phyloP scores from a whole-genome alignment of 2,113 vertebrate species.

The Bufo bufo region DNA sequence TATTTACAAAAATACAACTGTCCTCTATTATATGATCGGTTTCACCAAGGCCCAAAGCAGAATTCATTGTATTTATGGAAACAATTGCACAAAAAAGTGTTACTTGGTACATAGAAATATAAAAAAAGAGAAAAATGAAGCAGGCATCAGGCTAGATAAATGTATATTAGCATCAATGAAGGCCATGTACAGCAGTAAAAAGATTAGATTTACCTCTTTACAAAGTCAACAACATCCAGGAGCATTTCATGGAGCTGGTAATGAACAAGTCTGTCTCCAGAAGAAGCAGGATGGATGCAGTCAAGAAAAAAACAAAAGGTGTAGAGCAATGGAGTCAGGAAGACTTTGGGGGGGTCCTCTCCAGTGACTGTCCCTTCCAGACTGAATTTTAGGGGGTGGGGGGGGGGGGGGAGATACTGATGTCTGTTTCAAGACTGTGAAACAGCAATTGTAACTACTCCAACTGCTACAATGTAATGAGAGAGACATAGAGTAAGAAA shows the following conservation, averaged over 20 bases:
- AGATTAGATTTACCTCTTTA: slow-evolving; percentile 49
- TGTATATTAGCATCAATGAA: too few species aligned
- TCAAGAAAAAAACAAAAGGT: background rate
- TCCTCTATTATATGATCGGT: too few species aligned
- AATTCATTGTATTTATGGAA: too few species aligned
- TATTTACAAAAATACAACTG: too few species aligned
- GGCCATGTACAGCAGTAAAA: too few species aligned
- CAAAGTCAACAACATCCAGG: slow-evolving; percentile 50
- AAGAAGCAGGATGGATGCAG: slow-evolving; percentile 17
- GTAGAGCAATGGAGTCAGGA: slow-evolving; percentile 10
- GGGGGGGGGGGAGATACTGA: slow-evolving; percentile 14
- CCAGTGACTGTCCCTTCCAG: slow-evolving; percentile 30
- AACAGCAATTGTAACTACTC: slow-evolving; percentile 57
- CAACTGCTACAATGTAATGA: slow-evolving; percentile 56
- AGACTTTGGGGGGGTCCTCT: slow-evolving; percentile 21
- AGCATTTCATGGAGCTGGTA: slow-evolving; percentile 45
- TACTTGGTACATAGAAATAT: too few species aligned
- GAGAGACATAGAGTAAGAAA: slow-evolving; percentile 38
- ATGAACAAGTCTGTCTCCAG: background rate
- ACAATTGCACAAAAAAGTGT: too few species aligned
- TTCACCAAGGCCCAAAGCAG: too few species aligned
- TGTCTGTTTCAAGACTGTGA: slow-evolving; percentile 43
- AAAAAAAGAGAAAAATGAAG: too few species aligned
- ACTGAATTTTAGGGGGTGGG: background rate
- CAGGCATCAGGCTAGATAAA: too few species aligned